Conservation (phyloP, 2,888 invertebrate species). For the Metopia argyrocephala region DNA sequence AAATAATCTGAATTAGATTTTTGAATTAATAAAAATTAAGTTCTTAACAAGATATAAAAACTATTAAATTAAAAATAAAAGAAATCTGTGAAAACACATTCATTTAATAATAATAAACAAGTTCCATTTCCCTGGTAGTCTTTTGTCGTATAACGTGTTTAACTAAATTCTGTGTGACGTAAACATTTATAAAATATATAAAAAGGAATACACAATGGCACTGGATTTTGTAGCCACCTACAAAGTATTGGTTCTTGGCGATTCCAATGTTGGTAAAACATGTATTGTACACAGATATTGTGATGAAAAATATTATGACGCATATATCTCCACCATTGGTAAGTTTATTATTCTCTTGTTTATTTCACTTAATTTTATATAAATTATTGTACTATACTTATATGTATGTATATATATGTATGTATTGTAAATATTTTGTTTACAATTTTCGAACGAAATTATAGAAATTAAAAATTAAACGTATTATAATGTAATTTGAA, state of each 20-base stretch:
- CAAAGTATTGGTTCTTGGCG: slow-evolving; percentile 91
- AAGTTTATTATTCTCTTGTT: slow-evolving; percentile 74
- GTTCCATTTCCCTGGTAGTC: not conserved
- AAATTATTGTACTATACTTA: too few species aligned
- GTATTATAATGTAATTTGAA: too few species aligned
- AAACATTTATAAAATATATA: slow-evolving; percentile 1
- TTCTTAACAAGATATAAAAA: not conserved
- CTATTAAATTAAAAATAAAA: not conserved
- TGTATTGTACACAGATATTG: slow-evolving; percentile 94
- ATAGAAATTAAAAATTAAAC: too few species aligned
- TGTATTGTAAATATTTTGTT: too few species aligned
- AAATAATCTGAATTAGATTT: too few species aligned
- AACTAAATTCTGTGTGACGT: not conserved
- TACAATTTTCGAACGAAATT: too few species aligned
- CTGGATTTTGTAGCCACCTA: slow-evolving; percentile 92
- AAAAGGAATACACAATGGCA: slow-evolving; percentile 81
- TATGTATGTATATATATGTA: too few species aligned
- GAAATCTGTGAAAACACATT: not conserved
- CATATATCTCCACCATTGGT: slow-evolving; percentile 95
- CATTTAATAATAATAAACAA: slow-evolving; percentile 4
- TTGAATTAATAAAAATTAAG: not conserved
- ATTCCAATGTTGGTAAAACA: slow-evolving; percentile 94
- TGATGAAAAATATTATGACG: slow-evolving; percentile 93
- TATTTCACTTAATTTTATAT: too few species aligned
- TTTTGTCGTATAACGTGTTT: slow-evolving; percentile 6